Percentiles rank a stretch among this genome's conserved stretches.
These are phyloP conservation scores for Drosophila eohydei DNA, from an alignment of 2,888 invertebrate genomes.

Conservation along the genomic window DNA sequence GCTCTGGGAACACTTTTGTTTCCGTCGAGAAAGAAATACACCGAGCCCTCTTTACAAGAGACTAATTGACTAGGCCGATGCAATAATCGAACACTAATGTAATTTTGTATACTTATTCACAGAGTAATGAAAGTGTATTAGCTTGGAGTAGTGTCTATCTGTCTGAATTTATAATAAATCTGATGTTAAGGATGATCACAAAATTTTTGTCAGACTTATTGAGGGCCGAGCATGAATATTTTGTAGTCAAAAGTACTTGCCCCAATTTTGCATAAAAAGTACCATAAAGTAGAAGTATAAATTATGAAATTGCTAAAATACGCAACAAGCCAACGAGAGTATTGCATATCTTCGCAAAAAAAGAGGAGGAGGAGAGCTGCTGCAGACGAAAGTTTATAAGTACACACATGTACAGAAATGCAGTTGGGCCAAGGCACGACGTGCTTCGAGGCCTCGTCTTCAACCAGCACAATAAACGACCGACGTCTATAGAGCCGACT, in stretches of 20 bases:
- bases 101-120: not conserved
- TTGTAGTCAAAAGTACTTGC: not conserved
- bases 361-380: not conserved
- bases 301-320: constrained; percentile 4
- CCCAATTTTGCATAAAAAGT: not conserved
- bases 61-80: not conserved
- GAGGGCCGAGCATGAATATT: not conserved
- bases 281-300: not conserved
- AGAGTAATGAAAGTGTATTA: not conserved
- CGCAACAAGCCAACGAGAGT: not conserved
- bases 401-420: constrained; percentile 26
- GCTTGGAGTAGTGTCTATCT: not conserved
- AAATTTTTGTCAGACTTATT: not conserved
- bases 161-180: not conserved
- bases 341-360: constrained; percentile 11
- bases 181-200: not conserved
- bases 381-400: not conserved
- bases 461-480: constrained; percentile 31
- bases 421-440: constrained; percentile 44
- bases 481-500: constrained; percentile 43
- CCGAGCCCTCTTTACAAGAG: not conserved
- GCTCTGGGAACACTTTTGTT: constrained; percentile 1
- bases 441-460: constrained; percentile 34
- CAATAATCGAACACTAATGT: not conserved
- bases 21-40: not conserved